A percentile compares a stretch with the other conserved stretches of the same genome.
Conservation (phyloP, 2,797 vertebrate species). For the Novumbra hubbsi region DNA sequence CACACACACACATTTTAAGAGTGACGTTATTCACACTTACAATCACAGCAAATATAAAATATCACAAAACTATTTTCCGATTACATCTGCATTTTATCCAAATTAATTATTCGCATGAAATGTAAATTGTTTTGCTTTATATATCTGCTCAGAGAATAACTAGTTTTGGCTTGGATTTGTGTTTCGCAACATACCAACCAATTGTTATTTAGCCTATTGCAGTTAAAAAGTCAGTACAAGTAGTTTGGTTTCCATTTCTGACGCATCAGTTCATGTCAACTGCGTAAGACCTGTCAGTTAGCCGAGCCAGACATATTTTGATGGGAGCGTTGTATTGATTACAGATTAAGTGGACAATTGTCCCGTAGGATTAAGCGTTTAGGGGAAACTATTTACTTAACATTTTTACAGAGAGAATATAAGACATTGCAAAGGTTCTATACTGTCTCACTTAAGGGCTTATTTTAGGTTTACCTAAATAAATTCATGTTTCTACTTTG, state of each 20-base stretch:
- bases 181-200: not conserved
- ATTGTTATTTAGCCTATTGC: not conserved
- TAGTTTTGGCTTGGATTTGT: not conserved
- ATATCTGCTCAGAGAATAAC: not conserved
- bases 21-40: not conserved
- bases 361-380: not conserved
- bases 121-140: not conserved
- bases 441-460: not conserved
- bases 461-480: not conserved
- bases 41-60: not conserved
- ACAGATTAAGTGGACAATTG: constrained; percentile 5
- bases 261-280: constrained; percentile 3
- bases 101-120: not conserved
- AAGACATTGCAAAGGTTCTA: not conserved
- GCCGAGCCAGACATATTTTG: not conserved
- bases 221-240: not conserved
- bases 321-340: constrained; percentile 7
- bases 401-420: not conserved
- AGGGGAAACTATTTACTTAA: not conserved
- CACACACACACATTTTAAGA: too few relatives aligned
- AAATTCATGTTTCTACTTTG: not conserved
- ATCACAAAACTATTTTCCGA: not conserved
- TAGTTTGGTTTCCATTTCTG: not conserved
- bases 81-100: not conserved
- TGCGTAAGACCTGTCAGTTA: not conserved